Conservation (phyloP, 2,888 invertebrate genomes). For the Drosophila mettleri region DNA sequence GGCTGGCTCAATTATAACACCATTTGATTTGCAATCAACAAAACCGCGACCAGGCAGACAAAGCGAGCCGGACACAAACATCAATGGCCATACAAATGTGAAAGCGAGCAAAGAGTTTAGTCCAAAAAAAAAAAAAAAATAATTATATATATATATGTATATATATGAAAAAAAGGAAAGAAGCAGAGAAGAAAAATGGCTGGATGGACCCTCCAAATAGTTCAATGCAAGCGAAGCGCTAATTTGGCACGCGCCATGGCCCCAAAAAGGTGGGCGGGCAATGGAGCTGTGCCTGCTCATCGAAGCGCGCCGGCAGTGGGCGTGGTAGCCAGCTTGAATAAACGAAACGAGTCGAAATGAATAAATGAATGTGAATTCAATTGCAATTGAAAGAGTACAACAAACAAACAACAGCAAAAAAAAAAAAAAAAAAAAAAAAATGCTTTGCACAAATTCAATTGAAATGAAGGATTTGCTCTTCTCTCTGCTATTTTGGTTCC, state of each 20-base stretch:
- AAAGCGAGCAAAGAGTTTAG: slow-evolving; percentile 25
- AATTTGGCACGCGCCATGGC: slow-evolving; percentile 76
- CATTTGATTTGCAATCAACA: slow-evolving; percentile 64
- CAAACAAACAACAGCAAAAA: slow-evolving; percentile 2
- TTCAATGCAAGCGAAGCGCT: slow-evolving; percentile 70
- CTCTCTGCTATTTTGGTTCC: slow-evolving; percentile 8
- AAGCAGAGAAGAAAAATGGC: background rate
- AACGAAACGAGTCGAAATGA: slow-evolving; percentile 57
- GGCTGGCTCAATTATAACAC: slow-evolving; percentile 59
- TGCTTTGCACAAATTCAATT: slow-evolving; percentile 65
- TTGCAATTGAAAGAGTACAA: slow-evolving; percentile 69
- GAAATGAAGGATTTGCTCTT: slow-evolving; percentile 45
- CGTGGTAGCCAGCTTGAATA: slow-evolving; percentile 36
- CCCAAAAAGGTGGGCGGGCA: slow-evolving; percentile 34
- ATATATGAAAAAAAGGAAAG: too few species aligned
- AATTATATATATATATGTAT: too few species aligned
- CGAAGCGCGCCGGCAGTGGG: slow-evolving; percentile 35
- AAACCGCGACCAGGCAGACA: slow-evolving; percentile 54
- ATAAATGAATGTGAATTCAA: slow-evolving; percentile 77
- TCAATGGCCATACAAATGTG: slow-evolving; percentile 20
- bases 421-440: slow-evolving; percentile 27
- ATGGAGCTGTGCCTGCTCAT: slow-evolving; percentile 38
- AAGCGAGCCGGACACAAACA: slow-evolving; percentile 39
- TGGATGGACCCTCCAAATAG: slow-evolving; percentile 55
- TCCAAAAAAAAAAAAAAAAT: background rate